Evolutionary conservation across 2,888 invertebrate species (phyloP), one percentile per base, ranked within the genome.

Genomic region (Julus scandinavius): DNA sequence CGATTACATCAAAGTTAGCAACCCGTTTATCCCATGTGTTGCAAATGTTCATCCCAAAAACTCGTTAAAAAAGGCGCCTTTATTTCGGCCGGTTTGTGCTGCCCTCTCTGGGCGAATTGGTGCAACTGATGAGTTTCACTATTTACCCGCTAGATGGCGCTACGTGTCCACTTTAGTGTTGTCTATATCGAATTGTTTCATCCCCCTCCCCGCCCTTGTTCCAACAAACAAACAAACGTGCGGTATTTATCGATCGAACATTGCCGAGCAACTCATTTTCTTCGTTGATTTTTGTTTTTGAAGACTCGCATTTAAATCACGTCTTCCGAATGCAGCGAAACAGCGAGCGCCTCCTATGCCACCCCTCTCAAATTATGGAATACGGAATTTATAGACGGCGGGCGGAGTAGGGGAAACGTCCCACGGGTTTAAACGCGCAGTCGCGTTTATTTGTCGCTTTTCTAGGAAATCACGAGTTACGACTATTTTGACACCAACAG

Each of bases 231-330:
- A 63, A 63, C 63, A 17, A 72, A 72, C 72, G 72, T 29, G 15
- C 38, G 13, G 80, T 80, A 80, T 80, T 80, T 80, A 80, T 80
- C 80, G 80, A 80, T 80, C 80, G 80, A 11, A 9, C 29, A 80
- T 80, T 20, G 20, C 38, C 6, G 11, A 38, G 54, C 54, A 63
- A 63, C 63, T 63, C 63, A n/a, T 63, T 54, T 80, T 11, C 80
- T 80, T 20, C 11, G 80, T 80, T 80, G 80, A 80, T 80, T 80
- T 80, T 80, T 80, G 29, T 80, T 80, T 80, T 80, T 80, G 80
- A 80, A 80, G 80, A 80, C 80, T 80, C 38, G 80, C 29, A 80
- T 80, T 80, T 80, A 80, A 80, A 80, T 80, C 80, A 80, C 80
- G 80, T 80, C 80, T 80, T 80, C 29, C 0, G 11, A 80, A 80